A percentile compares a stretch with the other conserved stretches of the same genome.
Conservation (phyloP, 2,888 invertebrate species). For the Agrochola litura region DNA sequence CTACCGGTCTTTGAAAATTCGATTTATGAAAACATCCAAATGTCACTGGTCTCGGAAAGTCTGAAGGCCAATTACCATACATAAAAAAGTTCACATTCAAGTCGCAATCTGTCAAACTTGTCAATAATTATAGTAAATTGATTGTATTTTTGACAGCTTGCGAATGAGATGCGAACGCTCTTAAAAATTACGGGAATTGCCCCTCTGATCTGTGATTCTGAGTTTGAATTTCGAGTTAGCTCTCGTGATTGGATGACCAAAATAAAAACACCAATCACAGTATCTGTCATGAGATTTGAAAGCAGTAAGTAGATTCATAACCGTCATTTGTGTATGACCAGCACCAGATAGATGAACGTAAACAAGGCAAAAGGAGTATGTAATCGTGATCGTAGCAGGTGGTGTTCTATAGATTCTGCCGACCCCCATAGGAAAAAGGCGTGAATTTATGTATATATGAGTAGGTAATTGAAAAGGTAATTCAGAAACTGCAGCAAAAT, state of each 20-base stretch:
- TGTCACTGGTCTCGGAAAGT: neutral
- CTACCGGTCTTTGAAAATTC: neutral
- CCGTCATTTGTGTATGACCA: neutral
- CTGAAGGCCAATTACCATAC: no score
- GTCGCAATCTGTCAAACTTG: no score
- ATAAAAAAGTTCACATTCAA: no score
- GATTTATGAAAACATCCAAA: neutral
- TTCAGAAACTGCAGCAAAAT: conserved; percentile 10
- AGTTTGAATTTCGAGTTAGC: conserved; percentile 11
- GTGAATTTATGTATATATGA: neutral
- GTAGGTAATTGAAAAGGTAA: neutral
- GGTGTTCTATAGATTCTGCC: neutral
- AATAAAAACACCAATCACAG: conserved; percentile 4
- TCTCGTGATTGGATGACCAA: neutral
- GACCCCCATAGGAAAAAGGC: neutral
- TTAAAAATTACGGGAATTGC: no score
- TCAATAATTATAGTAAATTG: no score
- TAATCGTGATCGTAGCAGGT: no score
- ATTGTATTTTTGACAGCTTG: no score
- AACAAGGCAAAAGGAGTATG: no score
- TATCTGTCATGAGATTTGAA: neutral
- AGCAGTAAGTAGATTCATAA: neutral
- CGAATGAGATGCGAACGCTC: no score
- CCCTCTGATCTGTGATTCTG: neutral
- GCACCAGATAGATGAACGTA: neutral